These are phyloP conservation scores for Parasteatoda tepidariorum DNA, from an alignment of 1,140 invertebrate species.

Conservation along the genomic window DNA sequence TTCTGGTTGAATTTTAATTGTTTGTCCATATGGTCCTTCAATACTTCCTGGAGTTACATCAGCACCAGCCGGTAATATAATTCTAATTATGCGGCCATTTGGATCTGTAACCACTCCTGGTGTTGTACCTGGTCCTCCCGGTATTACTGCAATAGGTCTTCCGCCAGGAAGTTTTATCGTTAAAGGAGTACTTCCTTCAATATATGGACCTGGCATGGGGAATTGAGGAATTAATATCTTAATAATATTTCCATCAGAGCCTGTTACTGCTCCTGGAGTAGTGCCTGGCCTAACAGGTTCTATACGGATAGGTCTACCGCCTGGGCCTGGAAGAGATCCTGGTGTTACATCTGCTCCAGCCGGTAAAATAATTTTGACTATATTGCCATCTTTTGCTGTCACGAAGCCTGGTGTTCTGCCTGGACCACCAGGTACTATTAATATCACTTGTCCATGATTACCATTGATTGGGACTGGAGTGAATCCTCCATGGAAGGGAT, in stretches of 20 bases:
- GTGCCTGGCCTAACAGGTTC: not conserved
- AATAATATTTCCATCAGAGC: not conserved
- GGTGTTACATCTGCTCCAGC: not conserved
- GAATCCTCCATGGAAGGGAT: too few relatives aligned
- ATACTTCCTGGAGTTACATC: not conserved
- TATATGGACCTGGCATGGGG: not conserved
- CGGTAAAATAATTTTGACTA: not conserved
- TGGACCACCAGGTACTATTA: not conserved
- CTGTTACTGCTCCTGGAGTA: conserved; percentile 8
- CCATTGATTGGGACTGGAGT: not conserved
- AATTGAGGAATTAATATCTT: not conserved
- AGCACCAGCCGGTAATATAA: not conserved
- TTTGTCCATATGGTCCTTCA: conserved; percentile 1
- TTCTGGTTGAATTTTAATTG: not conserved
- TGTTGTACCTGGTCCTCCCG: conserved; percentile 5
- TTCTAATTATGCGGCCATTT: not conserved
- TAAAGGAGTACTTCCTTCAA: not conserved
- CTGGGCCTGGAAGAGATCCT: not conserved
- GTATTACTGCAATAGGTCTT: not conserved
- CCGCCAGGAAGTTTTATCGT: not conserved
- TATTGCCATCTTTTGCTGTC: not conserved
- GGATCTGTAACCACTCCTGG: conserved; percentile 11
- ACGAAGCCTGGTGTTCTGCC: not conserved
- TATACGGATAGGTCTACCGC: not conserved
- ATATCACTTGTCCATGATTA: not conserved